Conservation (phyloP, 1,140 invertebrate species). For the Meteorus sp. region DNA sequence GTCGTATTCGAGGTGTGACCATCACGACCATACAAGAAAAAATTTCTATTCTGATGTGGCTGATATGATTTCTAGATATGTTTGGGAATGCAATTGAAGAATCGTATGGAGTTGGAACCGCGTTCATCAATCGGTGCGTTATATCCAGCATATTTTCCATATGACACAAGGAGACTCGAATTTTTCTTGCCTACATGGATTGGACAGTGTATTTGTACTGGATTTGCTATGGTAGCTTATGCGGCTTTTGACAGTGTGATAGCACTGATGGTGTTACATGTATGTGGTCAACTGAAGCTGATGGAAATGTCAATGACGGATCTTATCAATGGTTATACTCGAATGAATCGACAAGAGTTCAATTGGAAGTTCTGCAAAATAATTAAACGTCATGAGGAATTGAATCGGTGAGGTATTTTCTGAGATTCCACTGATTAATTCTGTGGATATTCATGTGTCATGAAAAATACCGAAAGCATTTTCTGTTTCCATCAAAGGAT, state of each 20-base stretch:
- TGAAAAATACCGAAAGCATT: conserved; percentile 1
- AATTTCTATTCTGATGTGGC: conserved; percentile 9
- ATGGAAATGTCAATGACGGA: not conserved
- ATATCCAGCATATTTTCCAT: conserved; percentile 35
- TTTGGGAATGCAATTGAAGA: not conserved
- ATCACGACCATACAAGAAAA: not conserved
- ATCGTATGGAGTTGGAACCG: conserved; percentile 4
- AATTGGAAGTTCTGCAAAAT: not conserved
- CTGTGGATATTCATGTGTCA: not conserved
- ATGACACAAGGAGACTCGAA: conserved; percentile 1
- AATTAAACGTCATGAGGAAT: conserved; percentile 1
- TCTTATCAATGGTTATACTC: not conserved
- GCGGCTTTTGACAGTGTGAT: conserved; percentile 32
- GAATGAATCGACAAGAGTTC: not conserved
- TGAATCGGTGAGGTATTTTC: conserved; percentile 9
- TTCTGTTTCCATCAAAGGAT: conserved; percentile 14
- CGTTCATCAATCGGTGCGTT: conserved; percentile 21
- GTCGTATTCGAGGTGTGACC: conserved; percentile 16
- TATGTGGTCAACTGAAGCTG: conserved; percentile 22
- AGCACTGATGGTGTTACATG: conserved; percentile 34
- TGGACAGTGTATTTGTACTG: conserved; percentile 27
- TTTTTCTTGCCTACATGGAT: conserved; percentile 27
- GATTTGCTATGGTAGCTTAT: conserved; percentile 26
- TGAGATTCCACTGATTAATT: not conserved
- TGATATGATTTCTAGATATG: too few relatives aligned